Percentiles rank a stretch among this genome's conserved stretches.
Conservation (phyloP, 2,888 invertebrate genomes). For the Drosophila hawaiiensis region DNA sequence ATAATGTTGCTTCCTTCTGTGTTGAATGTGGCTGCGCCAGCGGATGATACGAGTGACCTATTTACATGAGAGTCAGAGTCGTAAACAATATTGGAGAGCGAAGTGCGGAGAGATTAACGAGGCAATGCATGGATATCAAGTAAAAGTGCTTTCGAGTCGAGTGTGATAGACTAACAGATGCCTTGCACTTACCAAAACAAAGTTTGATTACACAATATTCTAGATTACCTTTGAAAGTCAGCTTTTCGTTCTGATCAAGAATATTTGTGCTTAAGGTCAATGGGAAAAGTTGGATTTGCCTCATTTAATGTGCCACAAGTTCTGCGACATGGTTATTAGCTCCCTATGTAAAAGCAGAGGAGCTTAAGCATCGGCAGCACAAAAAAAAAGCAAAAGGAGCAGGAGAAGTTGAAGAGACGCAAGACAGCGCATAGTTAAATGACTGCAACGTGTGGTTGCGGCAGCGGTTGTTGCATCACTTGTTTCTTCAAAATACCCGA, state of each 20-base stretch:
- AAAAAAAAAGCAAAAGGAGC: background rate
- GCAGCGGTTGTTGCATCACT: constrained; percentile 42
- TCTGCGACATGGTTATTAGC: too few relatives aligned
- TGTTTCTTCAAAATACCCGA: constrained; percentile 40
- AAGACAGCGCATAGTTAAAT: constrained; percentile 7
- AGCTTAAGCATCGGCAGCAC: background rate
- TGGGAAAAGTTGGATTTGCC: background rate
- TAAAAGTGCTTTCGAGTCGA: background rate
- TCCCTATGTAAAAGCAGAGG: too few relatives aligned
- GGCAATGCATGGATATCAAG: constrained; percentile 17
- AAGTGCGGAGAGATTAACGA: constrained; percentile 21
- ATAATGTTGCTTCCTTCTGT: constrained; percentile 8
- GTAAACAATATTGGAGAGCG: constrained; percentile 28
- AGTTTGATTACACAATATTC: background rate
- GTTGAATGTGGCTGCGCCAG: background rate
- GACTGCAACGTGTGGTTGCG: background rate
- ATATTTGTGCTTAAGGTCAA: background rate
- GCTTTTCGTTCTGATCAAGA: background rate
- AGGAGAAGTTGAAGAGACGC: background rate
- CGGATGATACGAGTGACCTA: constrained; percentile 28
- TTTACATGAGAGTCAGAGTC: constrained; percentile 31
- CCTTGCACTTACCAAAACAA: background rate
- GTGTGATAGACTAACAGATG: background rate
- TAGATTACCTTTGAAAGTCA: background rate
- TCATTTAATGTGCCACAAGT: background rate